These are phyloP conservation scores for Hybos culiciformis DNA, from an alignment of 2,888 invertebrate genomes.

Conservation along the genomic window DNA sequence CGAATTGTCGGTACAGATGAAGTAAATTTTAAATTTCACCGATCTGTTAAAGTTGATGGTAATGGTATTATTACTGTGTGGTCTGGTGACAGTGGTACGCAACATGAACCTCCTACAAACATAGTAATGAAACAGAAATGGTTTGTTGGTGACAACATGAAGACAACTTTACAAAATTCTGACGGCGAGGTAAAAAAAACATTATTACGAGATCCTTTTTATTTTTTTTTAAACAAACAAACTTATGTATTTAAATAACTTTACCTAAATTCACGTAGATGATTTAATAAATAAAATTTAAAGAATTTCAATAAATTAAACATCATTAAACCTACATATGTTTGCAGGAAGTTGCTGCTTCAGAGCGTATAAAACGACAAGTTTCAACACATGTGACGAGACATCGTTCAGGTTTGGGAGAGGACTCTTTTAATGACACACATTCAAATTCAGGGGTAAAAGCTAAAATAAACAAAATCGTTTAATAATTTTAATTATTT, in stretches of 20 bases:
- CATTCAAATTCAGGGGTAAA: too few species aligned
- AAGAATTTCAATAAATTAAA: background rate
- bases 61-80: conserved; percentile 70
- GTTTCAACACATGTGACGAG: conserved; percentile 47
- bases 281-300: background rate
- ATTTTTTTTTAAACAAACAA: background rate
- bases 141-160: conserved; percentile 75
- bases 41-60: conserved; percentile 69
- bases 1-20: conserved; percentile 66
- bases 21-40: conserved; percentile 81
- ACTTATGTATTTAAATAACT: background rate
- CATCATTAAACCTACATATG: conserved; percentile 7
- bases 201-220: background rate
- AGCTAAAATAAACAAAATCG: too few species aligned
- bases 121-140: conserved; percentile 86
- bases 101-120: conserved; percentile 76
- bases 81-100: conserved; percentile 72
- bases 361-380: conserved; percentile 48
- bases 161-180: conserved; percentile 62
- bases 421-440: too few species aligned
- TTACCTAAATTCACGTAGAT: background rate
- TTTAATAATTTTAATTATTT: too few species aligned
- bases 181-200: conserved; percentile 52
- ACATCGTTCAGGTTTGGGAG: conserved; percentile 40
- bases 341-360: conserved; percentile 50